These are phyloP conservation scores for Thalassaphorura encarpata DNA, from an alignment of 1,140 invertebrate genomes.

Conservation along the genomic window DNA sequence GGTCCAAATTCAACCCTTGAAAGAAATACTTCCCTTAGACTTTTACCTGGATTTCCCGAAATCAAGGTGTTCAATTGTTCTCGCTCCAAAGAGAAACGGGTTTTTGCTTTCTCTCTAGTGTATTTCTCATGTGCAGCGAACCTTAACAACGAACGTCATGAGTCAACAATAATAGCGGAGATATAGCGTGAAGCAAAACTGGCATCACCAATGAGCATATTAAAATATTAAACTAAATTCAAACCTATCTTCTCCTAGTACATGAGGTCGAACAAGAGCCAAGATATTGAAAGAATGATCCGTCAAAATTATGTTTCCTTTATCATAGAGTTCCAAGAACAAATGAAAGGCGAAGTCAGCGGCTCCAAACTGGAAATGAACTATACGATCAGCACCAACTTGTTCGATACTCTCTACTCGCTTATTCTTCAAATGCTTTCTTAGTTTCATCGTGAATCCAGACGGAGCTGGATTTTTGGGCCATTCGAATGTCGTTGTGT, in stretches of 20 bases:
- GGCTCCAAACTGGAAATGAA: conserved; percentile 88
- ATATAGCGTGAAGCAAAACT: conserved; percentile 3
- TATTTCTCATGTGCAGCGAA: conserved; percentile 44
- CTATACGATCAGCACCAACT: conserved; percentile 75
- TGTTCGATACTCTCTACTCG: conserved; percentile 76
- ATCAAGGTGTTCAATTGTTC: conserved; percentile 10
- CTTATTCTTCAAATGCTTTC: conserved; percentile 96
- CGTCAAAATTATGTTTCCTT: conserved; percentile 91
- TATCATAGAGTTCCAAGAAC: conserved; percentile 92
- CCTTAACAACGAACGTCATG: too few species aligned
- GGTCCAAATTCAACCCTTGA: conserved; percentile 30
- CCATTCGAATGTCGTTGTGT: conserved; percentile 95
- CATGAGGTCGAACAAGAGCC: conserved; percentile 85
- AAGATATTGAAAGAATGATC: conserved; percentile 85
- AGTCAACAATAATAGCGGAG: too few species aligned
- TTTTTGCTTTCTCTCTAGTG: conserved; percentile 38
- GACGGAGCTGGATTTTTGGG: conserved; percentile 67
- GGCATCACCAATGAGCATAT: background rate
- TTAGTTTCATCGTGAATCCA: conserved; percentile 53
- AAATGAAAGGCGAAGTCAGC: conserved; percentile 92
- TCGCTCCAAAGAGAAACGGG: conserved; percentile 17
- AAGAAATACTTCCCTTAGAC: conserved; percentile 25
- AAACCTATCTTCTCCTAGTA: conserved; percentile 80
- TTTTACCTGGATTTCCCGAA: conserved; percentile 10
- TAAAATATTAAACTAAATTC: conserved; percentile 37